Evolutionary conservation across 1,140 invertebrate genomes (phyloP).

Genomic region (Coptotermes formosanus): DNA sequence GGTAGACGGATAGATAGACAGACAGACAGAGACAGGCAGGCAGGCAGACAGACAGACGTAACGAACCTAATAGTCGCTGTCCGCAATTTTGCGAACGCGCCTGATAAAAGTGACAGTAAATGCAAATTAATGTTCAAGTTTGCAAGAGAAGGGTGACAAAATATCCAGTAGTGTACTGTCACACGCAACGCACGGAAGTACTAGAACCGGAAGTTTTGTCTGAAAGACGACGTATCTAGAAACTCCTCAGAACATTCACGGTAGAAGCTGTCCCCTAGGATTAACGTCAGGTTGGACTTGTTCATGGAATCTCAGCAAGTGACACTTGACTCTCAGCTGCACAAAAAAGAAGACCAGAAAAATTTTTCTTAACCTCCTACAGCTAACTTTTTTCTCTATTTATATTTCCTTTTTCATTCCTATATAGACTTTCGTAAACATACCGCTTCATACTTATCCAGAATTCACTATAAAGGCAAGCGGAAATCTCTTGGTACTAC

Average conservation of each 20-base stretch:
- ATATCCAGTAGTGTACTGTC: no score
- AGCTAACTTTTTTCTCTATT: neutral
- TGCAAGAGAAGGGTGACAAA: no score
- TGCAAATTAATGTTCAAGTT: no score
- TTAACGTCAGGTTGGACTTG: neutral
- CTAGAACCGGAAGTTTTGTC: neutral
- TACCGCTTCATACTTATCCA: neutral
- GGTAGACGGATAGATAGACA: no score
- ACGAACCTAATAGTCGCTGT: no score
- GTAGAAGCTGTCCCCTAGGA: neutral
- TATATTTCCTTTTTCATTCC: conserved; percentile 8
- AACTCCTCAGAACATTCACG: neutral
- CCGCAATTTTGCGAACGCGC: no score
- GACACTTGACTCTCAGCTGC: neutral
- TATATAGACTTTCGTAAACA: neutral
- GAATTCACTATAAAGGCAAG: conserved; percentile 2
- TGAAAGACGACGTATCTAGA: neutral
- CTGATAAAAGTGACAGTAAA: no score
- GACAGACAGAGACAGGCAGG: no score
- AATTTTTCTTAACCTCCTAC: neutral
- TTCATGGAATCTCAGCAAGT: conserved; percentile 11
- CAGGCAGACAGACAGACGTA: no score
- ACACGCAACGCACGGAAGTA: no score
- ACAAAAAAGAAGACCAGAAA: neutral
- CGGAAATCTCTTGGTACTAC: neutral